These are phyloP conservation scores for Leptobrachium ailaonicum DNA, from an alignment of 2,113 vertebrate species.

Conservation along the genomic window DNA sequence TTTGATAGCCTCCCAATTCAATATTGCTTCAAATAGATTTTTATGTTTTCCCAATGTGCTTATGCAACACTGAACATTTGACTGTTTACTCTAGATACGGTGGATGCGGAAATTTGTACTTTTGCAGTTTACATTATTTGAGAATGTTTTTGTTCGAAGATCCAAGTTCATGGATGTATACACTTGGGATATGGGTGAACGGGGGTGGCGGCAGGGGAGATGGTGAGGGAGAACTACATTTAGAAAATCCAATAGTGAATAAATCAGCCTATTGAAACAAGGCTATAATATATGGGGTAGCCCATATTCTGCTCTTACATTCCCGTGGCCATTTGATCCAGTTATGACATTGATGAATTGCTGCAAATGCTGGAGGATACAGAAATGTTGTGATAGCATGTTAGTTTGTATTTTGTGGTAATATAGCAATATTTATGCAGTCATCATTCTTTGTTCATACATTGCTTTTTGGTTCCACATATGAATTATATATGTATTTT, in stretches of 20 bases:
- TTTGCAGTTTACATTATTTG: constrained; percentile 24
- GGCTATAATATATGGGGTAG: constrained; percentile 30
- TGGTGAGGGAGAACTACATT: constrained; percentile 21
- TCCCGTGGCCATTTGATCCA: constrained; percentile 30
- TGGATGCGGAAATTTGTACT: constrained; percentile 19
- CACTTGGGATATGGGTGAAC: not conserved
- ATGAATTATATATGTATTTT: no score
- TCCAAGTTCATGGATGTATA: constrained; percentile 6
- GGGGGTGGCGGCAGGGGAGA: no score
- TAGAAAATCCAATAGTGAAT: constrained; percentile 44
- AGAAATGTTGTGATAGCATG: constrained; percentile 16
- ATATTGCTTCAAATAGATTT: constrained; percentile 39
- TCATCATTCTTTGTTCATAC: not conserved
- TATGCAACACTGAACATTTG: constrained; percentile 39
- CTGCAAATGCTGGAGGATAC: constrained; percentile 16
- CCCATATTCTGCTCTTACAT: constrained; percentile 15
- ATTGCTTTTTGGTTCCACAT: not conserved
- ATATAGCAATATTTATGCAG: not conserved
- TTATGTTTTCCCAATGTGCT: constrained; percentile 26
- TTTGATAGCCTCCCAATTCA: constrained; percentile 44
- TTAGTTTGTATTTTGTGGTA: not conserved
- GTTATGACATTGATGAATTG: constrained; percentile 48
- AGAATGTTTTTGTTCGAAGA: constrained; percentile 8
- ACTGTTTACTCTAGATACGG: constrained; percentile 27
- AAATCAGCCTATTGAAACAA: constrained; percentile 48